Base-by-base conservation (phyloP, 2,113 vertebrate genomes). In the Centropus bengalensis region DNA sequence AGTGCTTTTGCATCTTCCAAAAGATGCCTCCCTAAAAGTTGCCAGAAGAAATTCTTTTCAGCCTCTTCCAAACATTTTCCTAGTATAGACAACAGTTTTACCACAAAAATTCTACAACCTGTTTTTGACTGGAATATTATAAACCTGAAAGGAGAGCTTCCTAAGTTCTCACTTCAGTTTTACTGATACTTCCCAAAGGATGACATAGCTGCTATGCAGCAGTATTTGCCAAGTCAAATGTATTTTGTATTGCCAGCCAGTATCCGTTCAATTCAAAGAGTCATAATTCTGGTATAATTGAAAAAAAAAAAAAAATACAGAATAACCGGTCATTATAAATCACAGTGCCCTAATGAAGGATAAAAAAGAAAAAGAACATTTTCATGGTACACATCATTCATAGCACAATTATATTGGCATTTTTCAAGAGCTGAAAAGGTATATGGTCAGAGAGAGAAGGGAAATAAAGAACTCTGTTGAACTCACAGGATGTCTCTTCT, bases 321-420 rank as follows among this genome's bases (percentile, higher is more conserved):
- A 89, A 89, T 36, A 71, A 49, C 42, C 26, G 20, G 52, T 63
- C 82, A 16, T 74, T 82, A 88, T 94, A 94, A 97, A 96, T 96
- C 93, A 94, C 88, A 71, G 23, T 76, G 87, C 79, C 83, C 89
- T 92, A 92, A 88, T 67, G 83, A 96, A 95, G 77, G 88, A 33
- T 88, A 91, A 94, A 93, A 94, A 94, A 92, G 91, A 63, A 86
- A 92, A 83, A 75, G 87, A 94, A 93, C 93, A 66, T 93, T 96
- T 89, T 78, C 56, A 75, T 75, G 73, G 82, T 56, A 83, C 84
- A 47, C 38, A 59, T 91, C 94, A 94, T 92, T 95, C 88, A 82
- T 74, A 76, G 74, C 77, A 86, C 93, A 92, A 92, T 95, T 93
- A 91, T 69, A 90, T 6, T 28, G 67, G 93, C 82, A 75, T 96